phyloP scores from a whole-genome alignment of 35 echinoderm and acorn worm species.

The Lytechinus pictus region DNA sequence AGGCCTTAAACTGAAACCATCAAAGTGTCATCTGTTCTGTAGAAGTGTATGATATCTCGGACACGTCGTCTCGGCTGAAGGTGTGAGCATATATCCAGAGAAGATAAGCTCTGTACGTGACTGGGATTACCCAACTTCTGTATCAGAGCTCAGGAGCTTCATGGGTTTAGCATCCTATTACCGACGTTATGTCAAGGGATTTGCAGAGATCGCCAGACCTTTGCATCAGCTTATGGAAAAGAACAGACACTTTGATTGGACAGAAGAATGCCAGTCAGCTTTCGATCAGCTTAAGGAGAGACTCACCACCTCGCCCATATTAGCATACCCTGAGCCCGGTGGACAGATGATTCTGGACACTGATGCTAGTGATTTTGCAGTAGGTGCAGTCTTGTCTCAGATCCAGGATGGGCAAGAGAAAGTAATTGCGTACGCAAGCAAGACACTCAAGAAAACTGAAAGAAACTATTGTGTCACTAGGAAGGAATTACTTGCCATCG shows the following conservation, averaged over 20 bases:
- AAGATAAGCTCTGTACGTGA: neutral
- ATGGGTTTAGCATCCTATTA: neutral
- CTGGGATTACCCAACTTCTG: neutral
- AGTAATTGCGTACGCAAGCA: conserved; percentile 33
- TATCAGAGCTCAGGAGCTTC: neutral
- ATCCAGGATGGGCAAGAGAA: conserved; percentile 53
- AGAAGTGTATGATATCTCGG: neutral
- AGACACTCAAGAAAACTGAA: neutral
- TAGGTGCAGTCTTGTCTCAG: conserved; percentile 27
- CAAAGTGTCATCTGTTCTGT: conserved; percentile 57
- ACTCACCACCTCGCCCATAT: neutral
- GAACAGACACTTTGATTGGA: neutral
- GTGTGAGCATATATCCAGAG: neutral
- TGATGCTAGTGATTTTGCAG: neutral
- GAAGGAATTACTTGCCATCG: conserved; percentile 13
- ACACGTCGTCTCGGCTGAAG: neutral
- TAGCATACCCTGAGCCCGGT: conserved; percentile 8
- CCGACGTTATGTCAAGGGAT: neutral
- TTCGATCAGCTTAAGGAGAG: conserved; percentile 13
- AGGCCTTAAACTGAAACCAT: conserved; percentile 61
- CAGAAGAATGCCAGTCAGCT: neutral
- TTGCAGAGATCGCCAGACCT: neutral
- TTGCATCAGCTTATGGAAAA: neutral
- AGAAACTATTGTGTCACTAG: conserved; percentile 16
- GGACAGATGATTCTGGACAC: conserved; percentile 34